Percentiles rank a stretch among this genome's conserved stretches.
These are phyloP conservation scores for Scartelaos histophorus DNA, from an alignment of 2,113 vertebrate species.

Conservation along the genomic window DNA sequence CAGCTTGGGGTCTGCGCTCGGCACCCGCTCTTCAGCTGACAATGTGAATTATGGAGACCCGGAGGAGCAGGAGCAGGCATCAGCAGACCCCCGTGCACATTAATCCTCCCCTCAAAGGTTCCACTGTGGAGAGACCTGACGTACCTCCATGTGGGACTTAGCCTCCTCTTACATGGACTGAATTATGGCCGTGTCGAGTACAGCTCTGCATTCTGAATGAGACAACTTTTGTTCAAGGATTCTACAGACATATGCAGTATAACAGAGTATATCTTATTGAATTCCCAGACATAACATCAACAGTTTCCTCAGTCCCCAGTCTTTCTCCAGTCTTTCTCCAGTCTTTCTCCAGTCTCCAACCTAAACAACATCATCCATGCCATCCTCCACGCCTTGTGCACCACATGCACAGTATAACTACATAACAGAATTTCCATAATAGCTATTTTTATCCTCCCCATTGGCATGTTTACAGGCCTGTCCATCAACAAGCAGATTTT, in stretches of 20 bases:
- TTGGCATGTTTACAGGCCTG: too few relatives aligned
- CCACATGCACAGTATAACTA: too few relatives aligned
- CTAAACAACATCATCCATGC: too few relatives aligned
- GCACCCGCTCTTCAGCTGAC: conserved; percentile 73
- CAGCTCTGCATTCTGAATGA: neutral
- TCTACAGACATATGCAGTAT: neutral
- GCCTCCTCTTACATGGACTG: conserved; percentile 18
- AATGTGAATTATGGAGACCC: conserved; percentile 76
- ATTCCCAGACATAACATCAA: too few relatives aligned
- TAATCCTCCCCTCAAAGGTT: conserved; percentile 61
- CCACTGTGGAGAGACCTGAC: conserved; percentile 35
- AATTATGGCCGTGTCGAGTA: neutral
- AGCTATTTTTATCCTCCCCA: too few relatives aligned
- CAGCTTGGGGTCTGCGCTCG: conserved; percentile 67
- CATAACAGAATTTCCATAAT: too few relatives aligned
- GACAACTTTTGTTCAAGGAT: neutral
- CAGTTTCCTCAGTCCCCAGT: too few relatives aligned
- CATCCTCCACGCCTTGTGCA: too few relatives aligned
- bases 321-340: too few relatives aligned
- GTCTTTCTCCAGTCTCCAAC: too few relatives aligned
- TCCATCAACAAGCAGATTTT: too few relatives aligned
- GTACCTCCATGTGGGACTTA: conserved; percentile 7
- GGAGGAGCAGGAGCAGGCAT: conserved; percentile 66
- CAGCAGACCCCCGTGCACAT: conserved; percentile 66
- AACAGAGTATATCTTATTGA: too few relatives aligned